Evolutionary conservation across 2,113 vertebrate genomes (phyloP), one percentile per base, ranked within the genome.

Genomic region (Anthoscopus minutus): DNA sequence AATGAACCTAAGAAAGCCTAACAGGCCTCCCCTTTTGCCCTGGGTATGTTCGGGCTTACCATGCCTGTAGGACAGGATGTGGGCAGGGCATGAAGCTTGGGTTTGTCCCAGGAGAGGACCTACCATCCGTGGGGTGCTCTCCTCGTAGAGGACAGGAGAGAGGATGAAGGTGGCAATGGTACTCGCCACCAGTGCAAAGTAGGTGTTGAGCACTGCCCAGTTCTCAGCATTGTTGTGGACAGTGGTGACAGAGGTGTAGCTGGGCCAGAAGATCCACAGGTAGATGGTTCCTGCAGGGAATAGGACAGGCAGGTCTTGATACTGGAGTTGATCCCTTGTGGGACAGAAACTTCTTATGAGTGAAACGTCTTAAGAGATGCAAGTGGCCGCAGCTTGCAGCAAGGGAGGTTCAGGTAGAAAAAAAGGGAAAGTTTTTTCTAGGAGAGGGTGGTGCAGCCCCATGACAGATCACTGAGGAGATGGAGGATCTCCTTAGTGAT

Each of bases 201-300:
- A 99, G 5, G 98, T 98, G 98, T 99, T 99, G 92, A 99, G 77
- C 67, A 97, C 97, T 0, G 98, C 98, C 93, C 99, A 98, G 80
- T 98, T 98, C 97, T 99, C 98, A 11, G 96, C 89, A 1, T 97
- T 97, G 30, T 98, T 97, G 1, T 79, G 95, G 6, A 31, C 73
- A 0, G 98, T 98, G 93, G 98, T 66, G 13, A 98, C 97, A 0
- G 99, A 99, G 97, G 98, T 98, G 89, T 99, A 99, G 84, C 98
- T 99, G 22, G 99, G 99, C 99, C 99, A 99, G 98, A 99, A 99
- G 97, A 99, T 98, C 99, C 99, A 99, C 91, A 99, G 97, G 97
- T 96, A 99, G 96, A 99, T 86, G 58, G 98, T 99, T 72, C 99
- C 99, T 99, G 88, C 4, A 6, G 18, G 56, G 48, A 51, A 44